phyloP scores from a whole-genome alignment of 2,888 invertebrate species.

The Erebia palarica region DNA sequence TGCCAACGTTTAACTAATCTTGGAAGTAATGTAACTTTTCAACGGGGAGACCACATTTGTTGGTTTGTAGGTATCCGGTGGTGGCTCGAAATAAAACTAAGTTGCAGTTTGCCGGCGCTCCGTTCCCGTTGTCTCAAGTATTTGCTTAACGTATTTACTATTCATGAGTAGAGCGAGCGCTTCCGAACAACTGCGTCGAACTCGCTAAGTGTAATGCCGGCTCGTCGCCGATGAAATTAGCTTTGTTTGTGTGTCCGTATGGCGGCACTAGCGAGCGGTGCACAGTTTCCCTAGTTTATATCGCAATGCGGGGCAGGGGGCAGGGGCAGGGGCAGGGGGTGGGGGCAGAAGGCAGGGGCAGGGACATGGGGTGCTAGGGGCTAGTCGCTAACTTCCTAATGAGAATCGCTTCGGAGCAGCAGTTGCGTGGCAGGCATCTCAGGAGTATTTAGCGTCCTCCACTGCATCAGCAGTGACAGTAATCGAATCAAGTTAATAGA shows the following conservation, averaged over 20 bases:
- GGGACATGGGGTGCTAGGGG: not conserved
- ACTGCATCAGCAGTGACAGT: too few relatives aligned
- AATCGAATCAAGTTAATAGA: too few relatives aligned
- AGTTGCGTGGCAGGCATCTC: not conserved
- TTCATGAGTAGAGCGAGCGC: not conserved
- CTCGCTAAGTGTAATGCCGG: not conserved
- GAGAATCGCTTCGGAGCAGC: not conserved
- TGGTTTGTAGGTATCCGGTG: not conserved
- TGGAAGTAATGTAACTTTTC: too few relatives aligned
- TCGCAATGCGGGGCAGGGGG: not conserved
- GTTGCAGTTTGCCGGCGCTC: not conserved
- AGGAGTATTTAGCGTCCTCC: too few relatives aligned
- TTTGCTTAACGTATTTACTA: not conserved
- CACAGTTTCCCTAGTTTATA: not conserved
- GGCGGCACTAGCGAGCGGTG: not conserved
- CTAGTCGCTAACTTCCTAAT: not conserved
- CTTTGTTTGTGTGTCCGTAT: not conserved
- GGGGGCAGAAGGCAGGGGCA: not conserved
- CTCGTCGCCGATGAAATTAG: not conserved
- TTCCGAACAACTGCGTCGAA: slow-evolving; percentile 3
- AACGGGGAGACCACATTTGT: not conserved
- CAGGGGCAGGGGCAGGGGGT: not conserved
- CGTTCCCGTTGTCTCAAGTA: not conserved
- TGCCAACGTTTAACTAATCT: too few relatives aligned
- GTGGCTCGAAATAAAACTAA: not conserved